phyloP scores from a whole-genome alignment of 1,140 invertebrate genomes.

The Ceratosolen fusciceps region DNA sequence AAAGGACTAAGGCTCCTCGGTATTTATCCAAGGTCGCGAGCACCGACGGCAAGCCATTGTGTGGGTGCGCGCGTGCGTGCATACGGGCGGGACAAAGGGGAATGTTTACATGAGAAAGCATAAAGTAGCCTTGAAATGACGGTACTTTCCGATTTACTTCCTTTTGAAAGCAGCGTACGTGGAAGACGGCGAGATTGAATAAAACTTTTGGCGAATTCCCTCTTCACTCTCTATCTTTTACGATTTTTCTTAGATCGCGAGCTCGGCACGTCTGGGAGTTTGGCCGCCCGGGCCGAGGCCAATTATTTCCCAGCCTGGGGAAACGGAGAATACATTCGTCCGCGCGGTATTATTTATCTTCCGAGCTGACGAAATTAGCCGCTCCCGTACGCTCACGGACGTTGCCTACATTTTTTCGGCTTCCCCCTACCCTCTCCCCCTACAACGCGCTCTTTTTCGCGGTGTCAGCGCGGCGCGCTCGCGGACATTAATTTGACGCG shows the following conservation, averaged over 20 bases:
- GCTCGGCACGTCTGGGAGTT: neutral
- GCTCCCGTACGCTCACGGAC: neutral
- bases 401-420: neutral
- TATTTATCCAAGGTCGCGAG: neutral
- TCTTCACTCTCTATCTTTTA: neutral
- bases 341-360: neutral
- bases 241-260: neutral
- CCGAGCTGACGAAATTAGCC: neutral
- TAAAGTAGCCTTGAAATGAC: neutral
- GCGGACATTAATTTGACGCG: neutral
- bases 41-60: neutral
- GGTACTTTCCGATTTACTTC: neutral
- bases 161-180: neutral
- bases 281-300: too few relatives aligned
- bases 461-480: neutral
- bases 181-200: neutral
- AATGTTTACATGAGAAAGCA: slow-evolving; percentile 13
- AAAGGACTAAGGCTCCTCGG: neutral
- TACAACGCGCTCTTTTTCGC: neutral
- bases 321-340: neutral
- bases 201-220: neutral
- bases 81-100: neutral
- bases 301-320: too few relatives aligned
- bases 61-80: neutral
- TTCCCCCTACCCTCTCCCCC: too few relatives aligned